Base-by-base conservation (phyloP, 1,140 invertebrate genomes). In the Lordiphosa clarofinis region DNA sequence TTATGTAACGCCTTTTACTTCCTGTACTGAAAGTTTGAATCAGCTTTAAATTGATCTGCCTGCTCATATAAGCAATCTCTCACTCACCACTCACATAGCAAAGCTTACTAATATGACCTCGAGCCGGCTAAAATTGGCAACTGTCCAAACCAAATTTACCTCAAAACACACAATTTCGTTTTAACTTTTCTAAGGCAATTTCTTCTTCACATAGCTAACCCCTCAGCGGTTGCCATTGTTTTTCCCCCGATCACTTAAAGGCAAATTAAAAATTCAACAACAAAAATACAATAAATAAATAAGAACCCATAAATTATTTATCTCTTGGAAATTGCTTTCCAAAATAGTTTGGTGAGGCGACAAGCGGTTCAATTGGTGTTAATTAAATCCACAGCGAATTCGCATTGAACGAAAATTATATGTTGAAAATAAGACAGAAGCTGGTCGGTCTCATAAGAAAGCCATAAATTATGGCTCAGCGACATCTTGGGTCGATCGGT, bases 331-430 rank as follows among this genome's bases (percentile, higher is more conserved):
- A 84, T 64, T 73, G 61, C 70, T 84, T 78, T 65, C 70, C 59
- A 79, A 46, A 86, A 78, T 62, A 72, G 73, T 65, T 72, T 58
- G 35, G 43, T 60, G 48, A 63, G 52, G 65, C 82, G 86, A 88
- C 74, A 87, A 73, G 75, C 86, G 87, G 81, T 84, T 88, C 82
- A 88, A 88, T 88, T 88, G 86, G 82, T 88, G 86, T 88, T 88
- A 88, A 88, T 88, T 88, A 88, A 88, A 87, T 88, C 87, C 79
- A 71, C 68, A 53, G 59, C 67, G 49, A 74, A 84, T 62, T 84
- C 73, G 46, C 59, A 68, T 56, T 73, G 49, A 62, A 42, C 21
- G 38, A 37, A 13, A 61, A 15, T 52, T 54, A 55, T 13, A 40
- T 40, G 9, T 8, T 12, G 19, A 47, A 12, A 19, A 28, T 55